Evolutionary conservation across 1,140 invertebrate genomes (phyloP).

Genomic region (Drosophila tropicalis): DNA sequence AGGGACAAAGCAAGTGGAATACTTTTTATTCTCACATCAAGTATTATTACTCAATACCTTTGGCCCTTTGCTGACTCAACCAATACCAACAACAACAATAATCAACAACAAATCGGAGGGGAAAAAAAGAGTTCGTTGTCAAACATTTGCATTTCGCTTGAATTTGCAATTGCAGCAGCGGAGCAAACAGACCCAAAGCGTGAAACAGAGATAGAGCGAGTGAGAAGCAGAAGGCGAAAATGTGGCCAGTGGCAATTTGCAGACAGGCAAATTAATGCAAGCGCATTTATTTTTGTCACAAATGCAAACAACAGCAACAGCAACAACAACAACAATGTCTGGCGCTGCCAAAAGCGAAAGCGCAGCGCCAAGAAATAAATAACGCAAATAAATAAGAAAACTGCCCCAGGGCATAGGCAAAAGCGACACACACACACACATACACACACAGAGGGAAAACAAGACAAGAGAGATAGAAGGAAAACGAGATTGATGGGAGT

Average conservation of each 20-base stretch:
- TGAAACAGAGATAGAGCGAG: conserved; percentile 1
- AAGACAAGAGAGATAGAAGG: conserved; percentile 28
- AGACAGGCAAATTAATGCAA: conserved; percentile 77
- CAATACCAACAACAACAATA: conserved; percentile 25
- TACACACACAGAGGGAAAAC: not conserved
- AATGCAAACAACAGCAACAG: conserved; percentile 71
- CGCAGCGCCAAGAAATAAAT: conserved; percentile 76
- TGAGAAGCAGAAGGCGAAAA: conserved; percentile 15
- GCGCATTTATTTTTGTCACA: conserved; percentile 79
- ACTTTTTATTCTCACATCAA: conserved; percentile 6
- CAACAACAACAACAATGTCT: conserved; percentile 56
- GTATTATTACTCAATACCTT: conserved; percentile 53
- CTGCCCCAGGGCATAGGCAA: conserved; percentile 59
- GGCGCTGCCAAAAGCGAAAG: conserved; percentile 79
- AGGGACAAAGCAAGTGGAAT: conserved; percentile 69
- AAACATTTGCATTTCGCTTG: conserved; percentile 81
- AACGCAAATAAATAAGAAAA: conserved; percentile 81
- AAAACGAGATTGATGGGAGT: conserved; percentile 40
- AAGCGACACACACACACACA: conserved; percentile 7
- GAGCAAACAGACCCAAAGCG: conserved; percentile 11
- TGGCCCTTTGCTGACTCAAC: conserved; percentile 56
- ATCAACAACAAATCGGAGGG: conserved; percentile 35
- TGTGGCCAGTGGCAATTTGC: conserved; percentile 75
- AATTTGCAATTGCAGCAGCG: conserved; percentile 73
- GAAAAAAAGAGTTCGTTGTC: conserved; percentile 68